These are phyloP conservation scores for Corythornis madagascariensis DNA, from an alignment of 2,113 vertebrate species.

Conservation along the genomic window DNA sequence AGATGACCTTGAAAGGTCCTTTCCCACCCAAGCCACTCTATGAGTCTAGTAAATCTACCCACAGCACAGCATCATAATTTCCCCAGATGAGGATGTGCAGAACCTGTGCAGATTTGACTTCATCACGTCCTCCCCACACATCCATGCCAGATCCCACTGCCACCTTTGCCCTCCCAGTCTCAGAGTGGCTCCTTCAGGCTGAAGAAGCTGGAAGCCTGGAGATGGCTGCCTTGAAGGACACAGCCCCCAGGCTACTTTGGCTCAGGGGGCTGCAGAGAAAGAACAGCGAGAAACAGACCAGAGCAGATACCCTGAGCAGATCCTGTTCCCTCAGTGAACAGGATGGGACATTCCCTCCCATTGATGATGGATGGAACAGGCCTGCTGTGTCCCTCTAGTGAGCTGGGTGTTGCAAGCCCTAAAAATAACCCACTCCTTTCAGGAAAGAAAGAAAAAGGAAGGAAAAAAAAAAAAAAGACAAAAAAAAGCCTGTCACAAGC, in stretches of 20 bases:
- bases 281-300: not conserved
- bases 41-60: not conserved
- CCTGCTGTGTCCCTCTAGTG: not conserved
- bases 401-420: not conserved
- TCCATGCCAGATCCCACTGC: not conserved
- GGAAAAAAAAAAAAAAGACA: too few species aligned
- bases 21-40: not conserved
- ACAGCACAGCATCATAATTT: not conserved
- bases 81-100: not conserved
- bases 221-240: not conserved
- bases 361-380: not conserved
- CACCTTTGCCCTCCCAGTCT: not conserved
- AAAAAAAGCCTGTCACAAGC: not conserved
- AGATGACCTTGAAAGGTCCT: not conserved
- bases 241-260: fast-evolving
- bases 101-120: not conserved
- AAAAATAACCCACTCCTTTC: not conserved
- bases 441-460: not conserved
- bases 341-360: not conserved
- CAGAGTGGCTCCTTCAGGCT: not conserved
- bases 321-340: not conserved
- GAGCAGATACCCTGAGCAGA: not conserved
- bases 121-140: not conserved
- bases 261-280: not conserved
- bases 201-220: not conserved